phyloP scores from a whole-genome alignment of 2,113 vertebrate genomes.

The Gymnobelideus leadbeateri region DNA sequence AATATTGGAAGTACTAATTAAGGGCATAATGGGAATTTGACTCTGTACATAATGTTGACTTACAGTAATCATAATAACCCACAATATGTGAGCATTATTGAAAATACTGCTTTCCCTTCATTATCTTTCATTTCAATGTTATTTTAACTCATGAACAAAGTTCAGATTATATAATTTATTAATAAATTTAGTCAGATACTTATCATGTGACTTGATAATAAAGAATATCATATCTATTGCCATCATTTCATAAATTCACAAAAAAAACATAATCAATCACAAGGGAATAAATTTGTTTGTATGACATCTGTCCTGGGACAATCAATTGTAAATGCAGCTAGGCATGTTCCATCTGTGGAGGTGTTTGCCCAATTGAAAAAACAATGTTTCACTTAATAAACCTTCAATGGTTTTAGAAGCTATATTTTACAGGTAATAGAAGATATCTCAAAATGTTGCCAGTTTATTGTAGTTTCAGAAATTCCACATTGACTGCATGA shows the following conservation, averaged over 20 bases:
- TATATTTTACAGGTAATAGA: constrained; percentile 55
- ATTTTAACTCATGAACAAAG: not conserved
- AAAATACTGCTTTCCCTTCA: not conserved
- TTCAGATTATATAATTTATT: not conserved
- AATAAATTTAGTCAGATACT: constrained; percentile 30
- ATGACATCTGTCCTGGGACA: constrained; percentile 63
- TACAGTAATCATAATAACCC: not conserved
- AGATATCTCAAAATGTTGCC: constrained; percentile 52
- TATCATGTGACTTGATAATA: not conserved
- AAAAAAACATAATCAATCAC: constrained; percentile 64
- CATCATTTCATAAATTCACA: constrained; percentile 61
- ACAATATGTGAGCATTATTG: not conserved
- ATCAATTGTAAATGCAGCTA: constrained; percentile 72
- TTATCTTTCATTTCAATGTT: not conserved
- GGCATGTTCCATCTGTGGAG: constrained; percentile 71
- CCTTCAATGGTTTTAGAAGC: not conserved
- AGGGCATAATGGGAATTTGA: not conserved
- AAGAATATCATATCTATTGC: constrained; percentile 43
- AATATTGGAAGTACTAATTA: not conserved
- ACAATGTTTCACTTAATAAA: constrained; percentile 57
- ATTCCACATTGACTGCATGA: constrained; percentile 20
- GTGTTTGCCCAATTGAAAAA: constrained; percentile 51
- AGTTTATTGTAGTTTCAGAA: constrained; percentile 56
- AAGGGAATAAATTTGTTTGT: constrained; percentile 54
- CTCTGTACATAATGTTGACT: not conserved